A percentile compares a stretch with the other conserved stretches of the same genome.
These are phyloP conservation scores for Eonycteris spelaea DNA, from an alignment of 2,113 vertebrate species.

Conservation along the genomic window DNA sequence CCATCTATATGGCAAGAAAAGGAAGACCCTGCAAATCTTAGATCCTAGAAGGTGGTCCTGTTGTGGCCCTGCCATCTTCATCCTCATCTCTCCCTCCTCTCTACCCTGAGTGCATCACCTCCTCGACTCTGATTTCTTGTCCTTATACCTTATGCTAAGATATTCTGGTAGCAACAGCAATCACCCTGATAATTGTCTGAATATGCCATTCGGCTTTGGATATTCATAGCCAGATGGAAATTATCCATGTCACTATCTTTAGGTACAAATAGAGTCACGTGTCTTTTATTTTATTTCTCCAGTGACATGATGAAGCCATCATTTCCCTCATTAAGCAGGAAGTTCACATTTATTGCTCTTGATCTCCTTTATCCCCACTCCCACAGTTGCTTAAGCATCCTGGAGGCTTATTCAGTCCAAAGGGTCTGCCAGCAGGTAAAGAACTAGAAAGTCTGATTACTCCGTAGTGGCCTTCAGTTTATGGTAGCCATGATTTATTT, in stretches of 20 bases:
- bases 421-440: not conserved
- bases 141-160: not conserved
- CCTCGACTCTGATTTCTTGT: not conserved
- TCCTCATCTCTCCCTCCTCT: not conserved
- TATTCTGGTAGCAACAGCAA: not conserved
- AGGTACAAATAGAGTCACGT: not conserved
- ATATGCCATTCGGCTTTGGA: not conserved
- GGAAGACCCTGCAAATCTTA: not conserved
- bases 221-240: not conserved
- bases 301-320: not conserved
- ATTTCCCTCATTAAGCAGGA: not conserved
- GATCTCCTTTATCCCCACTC: not conserved
- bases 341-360: not conserved
- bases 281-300: not conserved
- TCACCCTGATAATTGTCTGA: not conserved
- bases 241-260: not conserved
- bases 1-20: not conserved
- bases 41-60: not conserved
- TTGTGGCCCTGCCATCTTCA: not conserved
- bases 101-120: not conserved
- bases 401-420: not conserved
- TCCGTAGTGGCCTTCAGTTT: not conserved
- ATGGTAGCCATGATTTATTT: not conserved
- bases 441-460: not conserved
- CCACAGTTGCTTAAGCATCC: not conserved